Evolutionary conservation across 2,113 vertebrate species (phyloP).

Genomic region (Nannobrachium achirus): DNA sequence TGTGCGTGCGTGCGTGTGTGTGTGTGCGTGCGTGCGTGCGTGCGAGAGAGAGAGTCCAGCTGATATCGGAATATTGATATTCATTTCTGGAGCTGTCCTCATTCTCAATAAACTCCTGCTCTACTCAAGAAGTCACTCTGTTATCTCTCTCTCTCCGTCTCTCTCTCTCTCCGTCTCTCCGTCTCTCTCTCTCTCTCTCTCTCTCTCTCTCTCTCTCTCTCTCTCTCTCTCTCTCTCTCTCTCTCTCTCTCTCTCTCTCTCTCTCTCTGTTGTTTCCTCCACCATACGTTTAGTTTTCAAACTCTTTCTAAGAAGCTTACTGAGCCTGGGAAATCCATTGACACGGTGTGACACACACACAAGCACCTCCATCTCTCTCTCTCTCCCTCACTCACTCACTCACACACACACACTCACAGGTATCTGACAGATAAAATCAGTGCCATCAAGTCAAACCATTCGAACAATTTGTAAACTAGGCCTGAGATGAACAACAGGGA

Average conservation of each 20-base stretch:
- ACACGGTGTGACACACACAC: slow-evolving; percentile 40
- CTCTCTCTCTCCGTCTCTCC: neutral
- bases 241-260: neutral
- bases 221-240: slow-evolving; percentile 21
- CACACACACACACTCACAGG: slow-evolving; percentile 7
- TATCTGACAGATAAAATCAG: slow-evolving; percentile 41
- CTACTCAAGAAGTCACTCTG: too few relatives aligned
- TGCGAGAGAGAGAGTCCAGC: too few relatives aligned
- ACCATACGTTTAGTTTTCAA: slow-evolving; percentile 35
- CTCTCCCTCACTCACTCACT: neutral
- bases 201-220: neutral
- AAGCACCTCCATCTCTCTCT: neutral
- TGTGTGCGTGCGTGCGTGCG: too few relatives aligned
- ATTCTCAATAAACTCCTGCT: too few relatives aligned
- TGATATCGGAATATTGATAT: too few relatives aligned
- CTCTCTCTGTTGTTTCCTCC: slow-evolving; percentile 23
- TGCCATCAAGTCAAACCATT: slow-evolving; percentile 57
- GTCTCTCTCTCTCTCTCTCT: slow-evolving; percentile 1
- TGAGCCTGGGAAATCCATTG: slow-evolving; percentile 52
- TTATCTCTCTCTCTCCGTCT: neutral
- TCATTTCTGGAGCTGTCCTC: too few relatives aligned
- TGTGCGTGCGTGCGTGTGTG: too few relatives aligned
- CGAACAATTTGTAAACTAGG: slow-evolving; percentile 40
- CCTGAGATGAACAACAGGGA: slow-evolving; percentile 14
- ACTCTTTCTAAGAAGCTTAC: slow-evolving; percentile 55